Evolutionary conservation across 2,113 vertebrate genomes (phyloP).

Genomic region (Chaetodon auriga): DNA sequence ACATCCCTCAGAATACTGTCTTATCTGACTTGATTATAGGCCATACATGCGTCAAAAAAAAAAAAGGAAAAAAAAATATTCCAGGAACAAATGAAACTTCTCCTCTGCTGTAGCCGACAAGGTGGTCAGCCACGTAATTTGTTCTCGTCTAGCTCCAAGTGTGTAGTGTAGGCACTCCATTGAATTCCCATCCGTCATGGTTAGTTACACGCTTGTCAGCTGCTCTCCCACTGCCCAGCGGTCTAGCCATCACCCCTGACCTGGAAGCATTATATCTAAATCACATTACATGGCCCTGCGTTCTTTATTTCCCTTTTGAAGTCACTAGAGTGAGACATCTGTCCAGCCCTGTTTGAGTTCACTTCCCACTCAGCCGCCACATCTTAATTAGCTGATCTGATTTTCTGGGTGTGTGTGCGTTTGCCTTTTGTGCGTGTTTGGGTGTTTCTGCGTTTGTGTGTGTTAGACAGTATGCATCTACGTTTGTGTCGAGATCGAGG

Average conservation of each 20-base stretch:
- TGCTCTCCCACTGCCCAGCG: slow-evolving; percentile 82
- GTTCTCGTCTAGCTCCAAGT: slow-evolving; percentile 67
- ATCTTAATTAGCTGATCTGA: slow-evolving; percentile 82
- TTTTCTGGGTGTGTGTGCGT: slow-evolving; percentile 60
- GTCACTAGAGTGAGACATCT: slow-evolving; percentile 83
- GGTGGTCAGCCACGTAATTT: slow-evolving; percentile 71
- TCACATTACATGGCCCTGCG: slow-evolving; percentile 83
- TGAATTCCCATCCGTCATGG: slow-evolving; percentile 87
- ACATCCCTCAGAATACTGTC: slow-evolving; percentile 45
- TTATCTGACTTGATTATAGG: slow-evolving; percentile 61
- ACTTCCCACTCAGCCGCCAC: slow-evolving; percentile 75
- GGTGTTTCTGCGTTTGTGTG: slow-evolving; percentile 39
- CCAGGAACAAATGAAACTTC: slow-evolving; percentile 53
- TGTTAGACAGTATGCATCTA: slow-evolving; percentile 24
- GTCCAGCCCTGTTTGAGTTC: slow-evolving; percentile 80
- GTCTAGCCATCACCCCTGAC: slow-evolving; percentile 84
- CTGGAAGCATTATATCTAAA: slow-evolving; percentile 86
- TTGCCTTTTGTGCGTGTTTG: slow-evolving; percentile 40
- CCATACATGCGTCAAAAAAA: slow-evolving; percentile 50
- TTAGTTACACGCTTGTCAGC: slow-evolving; percentile 87
- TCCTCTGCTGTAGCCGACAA: slow-evolving; percentile 52
- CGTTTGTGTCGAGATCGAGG: slow-evolving; percentile 56
- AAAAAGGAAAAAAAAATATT: background rate
- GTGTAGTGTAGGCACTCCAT: slow-evolving; percentile 81
- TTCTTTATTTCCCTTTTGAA: slow-evolving; percentile 82